Conservation (phyloP, 1,140 invertebrate genomes). For the Brachionus asplanchnoidis region DNA sequence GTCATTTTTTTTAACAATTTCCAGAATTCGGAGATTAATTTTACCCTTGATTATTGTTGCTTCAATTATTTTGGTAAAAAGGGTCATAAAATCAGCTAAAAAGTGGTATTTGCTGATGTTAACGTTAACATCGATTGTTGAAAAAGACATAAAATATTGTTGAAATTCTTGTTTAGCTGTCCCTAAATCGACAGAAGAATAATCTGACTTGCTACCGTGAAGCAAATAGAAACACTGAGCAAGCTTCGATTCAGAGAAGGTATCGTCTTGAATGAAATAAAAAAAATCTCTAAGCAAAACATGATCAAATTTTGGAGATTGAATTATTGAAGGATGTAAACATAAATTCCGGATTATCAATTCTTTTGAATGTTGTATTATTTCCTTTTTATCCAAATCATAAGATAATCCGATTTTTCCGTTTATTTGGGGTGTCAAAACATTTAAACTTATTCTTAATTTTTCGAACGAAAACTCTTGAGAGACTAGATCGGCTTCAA, state of each 20-base stretch:
- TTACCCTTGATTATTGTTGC: too few relatives aligned
- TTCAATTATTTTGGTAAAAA: too few relatives aligned
- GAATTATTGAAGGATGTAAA: background rate
- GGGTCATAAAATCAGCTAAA: too few relatives aligned
- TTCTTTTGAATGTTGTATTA: background rate
- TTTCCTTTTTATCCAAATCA: background rate
- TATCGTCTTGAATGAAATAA: background rate
- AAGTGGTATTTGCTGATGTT: too few relatives aligned
- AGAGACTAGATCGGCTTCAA: background rate
- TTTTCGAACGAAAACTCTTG: background rate
- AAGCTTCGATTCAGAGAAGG: background rate
- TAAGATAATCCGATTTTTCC: background rate
- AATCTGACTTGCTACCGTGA: background rate
- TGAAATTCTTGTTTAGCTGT: background rate
- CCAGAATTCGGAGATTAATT: background rate
- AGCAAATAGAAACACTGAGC: background rate
- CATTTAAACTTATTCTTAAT: background rate
- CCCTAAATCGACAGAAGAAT: background rate
- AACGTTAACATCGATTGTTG: background rate
- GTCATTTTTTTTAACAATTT: background rate
- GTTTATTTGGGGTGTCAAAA: background rate
- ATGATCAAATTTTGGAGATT: background rate
- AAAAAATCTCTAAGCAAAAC: background rate
- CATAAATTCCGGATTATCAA: background rate
- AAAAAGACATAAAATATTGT: background rate